Percentiles rank a stretch among this genome's conserved stretches.
Conservation (phyloP, 2,113 vertebrate genomes). For the Pelecanoides urinatrix region DNA sequence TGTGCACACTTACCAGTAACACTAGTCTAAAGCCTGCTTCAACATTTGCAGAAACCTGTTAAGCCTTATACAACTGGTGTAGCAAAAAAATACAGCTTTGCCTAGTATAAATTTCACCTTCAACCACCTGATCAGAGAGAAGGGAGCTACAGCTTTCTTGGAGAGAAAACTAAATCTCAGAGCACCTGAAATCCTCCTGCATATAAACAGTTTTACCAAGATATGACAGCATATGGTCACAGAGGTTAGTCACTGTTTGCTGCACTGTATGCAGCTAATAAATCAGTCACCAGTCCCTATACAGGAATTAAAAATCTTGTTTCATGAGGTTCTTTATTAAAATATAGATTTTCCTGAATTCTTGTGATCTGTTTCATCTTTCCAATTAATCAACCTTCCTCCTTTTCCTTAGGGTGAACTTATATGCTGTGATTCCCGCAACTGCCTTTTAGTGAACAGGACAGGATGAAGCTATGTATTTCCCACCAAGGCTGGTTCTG, state of each 20-base stretch:
- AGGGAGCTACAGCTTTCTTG: not conserved
- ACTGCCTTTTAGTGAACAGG: not conserved
- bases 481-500: not conserved
- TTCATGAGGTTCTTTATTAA: not conserved
- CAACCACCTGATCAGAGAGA: not conserved
- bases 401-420: not conserved
- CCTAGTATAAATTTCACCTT: not conserved
- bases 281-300: not conserved
- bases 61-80: not conserved
- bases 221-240: not conserved
- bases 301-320: not conserved
- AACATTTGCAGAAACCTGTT: not conserved
- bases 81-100: not conserved
- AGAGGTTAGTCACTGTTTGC: not conserved
- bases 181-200: not conserved
- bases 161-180: not conserved
- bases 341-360: not conserved
- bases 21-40: not conserved
- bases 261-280: not conserved
- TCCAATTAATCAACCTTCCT: not conserved
- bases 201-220: not conserved
- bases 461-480: not conserved
- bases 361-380: not conserved
- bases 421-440: not conserved
- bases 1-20: not conserved